A percentile compares a stretch with the other conserved stretches of the same genome.
phyloP scores from a whole-genome alignment of 2,888 invertebrate genomes.

The Brenthis ino region DNA sequence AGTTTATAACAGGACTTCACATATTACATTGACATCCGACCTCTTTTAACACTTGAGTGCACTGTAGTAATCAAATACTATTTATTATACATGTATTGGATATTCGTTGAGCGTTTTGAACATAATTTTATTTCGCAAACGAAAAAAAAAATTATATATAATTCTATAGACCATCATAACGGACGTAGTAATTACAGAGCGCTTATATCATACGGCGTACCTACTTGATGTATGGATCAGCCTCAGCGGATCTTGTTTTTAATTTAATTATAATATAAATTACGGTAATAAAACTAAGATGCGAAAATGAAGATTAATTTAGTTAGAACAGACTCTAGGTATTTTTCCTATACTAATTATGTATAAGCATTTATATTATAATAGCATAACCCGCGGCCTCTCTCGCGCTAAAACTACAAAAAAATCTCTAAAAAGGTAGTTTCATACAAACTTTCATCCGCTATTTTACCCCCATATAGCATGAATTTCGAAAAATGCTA shows the following conservation, averaged over 20 bases:
- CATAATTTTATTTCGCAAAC: slow-evolving; percentile 1
- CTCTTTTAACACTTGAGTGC: slow-evolving; percentile 25
- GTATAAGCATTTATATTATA: too few relatives aligned
- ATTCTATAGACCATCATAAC: slow-evolving; percentile 17
- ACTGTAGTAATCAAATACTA: slow-evolving; percentile 4
- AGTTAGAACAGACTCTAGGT: too few relatives aligned
- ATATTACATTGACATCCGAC: slow-evolving; percentile 26
- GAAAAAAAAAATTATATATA: slow-evolving; percentile 15
- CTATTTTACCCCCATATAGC: too few relatives aligned
- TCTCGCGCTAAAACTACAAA: too few relatives aligned
- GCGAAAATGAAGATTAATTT: neutral
- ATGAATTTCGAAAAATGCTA: too few relatives aligned
- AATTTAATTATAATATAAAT: slow-evolving; percentile 1
- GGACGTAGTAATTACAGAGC: slow-evolving; percentile 26
- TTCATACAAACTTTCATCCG: too few relatives aligned
- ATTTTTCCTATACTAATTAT: too few relatives aligned
- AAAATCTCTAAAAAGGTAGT: too few relatives aligned
- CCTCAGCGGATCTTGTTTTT: neutral
- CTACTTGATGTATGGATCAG: neutral
- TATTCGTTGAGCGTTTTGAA: neutral
- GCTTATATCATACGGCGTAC: slow-evolving; percentile 23
- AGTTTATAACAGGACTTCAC: slow-evolving; percentile 34
- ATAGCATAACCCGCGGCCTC: too few relatives aligned
- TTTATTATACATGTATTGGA: neutral
- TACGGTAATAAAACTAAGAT: slow-evolving; percentile 9